Evolutionary conservation across 1,140 invertebrate species (phyloP), one percentile per base, ranked within the genome.

Genomic region (Choristoneura fumiferana): DNA sequence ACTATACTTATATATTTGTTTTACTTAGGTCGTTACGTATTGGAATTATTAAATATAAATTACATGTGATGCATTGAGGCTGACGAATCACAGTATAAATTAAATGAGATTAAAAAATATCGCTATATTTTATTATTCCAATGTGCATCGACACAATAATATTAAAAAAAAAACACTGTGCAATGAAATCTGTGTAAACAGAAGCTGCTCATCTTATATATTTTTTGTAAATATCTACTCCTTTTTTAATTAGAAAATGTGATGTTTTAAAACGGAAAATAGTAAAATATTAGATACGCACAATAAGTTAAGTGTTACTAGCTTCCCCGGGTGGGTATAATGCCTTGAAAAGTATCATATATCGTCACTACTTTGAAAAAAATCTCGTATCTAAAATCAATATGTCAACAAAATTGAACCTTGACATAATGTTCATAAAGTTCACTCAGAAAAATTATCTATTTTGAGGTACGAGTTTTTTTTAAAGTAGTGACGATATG

Each of bases 221-320:
- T 58, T 67, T 60, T 55, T 53, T 78, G 73, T 80, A 78, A 72
- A 76, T 77, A 76, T 63, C 53, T 68, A 59, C 62, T 63, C 62
- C 69, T 76, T 76, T 78, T 76, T 78, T 69, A 36, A 56, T 62
- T 71, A 72, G 59, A 71, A 76, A 80, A 76, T 38, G 45, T 62
- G 65, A 66, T 43, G 52, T 69, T 34, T 34, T 60, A 72, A 78
- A 73, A 72, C 67, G 76, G 81, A 78, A 81, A 81, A 81, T 84
- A 84, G 81, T 84, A 84, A 83, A 83, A 77, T 74, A 71, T 75
- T 65, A 18, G 37, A 67, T 49, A 71, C 76, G 77, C 73, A 83
- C 78, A 81, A 80, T 68, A 58, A 52, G 29, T 18, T 54, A 54
- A 36, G 52, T 54, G 34, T 35, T 54, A 36, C 34, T n/a, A 0